A percentile compares a stretch with the other conserved stretches of the same genome.
These are phyloP conservation scores for Pinna nobilis DNA, from an alignment of 1,140 invertebrate genomes.

Conservation along the genomic window DNA sequence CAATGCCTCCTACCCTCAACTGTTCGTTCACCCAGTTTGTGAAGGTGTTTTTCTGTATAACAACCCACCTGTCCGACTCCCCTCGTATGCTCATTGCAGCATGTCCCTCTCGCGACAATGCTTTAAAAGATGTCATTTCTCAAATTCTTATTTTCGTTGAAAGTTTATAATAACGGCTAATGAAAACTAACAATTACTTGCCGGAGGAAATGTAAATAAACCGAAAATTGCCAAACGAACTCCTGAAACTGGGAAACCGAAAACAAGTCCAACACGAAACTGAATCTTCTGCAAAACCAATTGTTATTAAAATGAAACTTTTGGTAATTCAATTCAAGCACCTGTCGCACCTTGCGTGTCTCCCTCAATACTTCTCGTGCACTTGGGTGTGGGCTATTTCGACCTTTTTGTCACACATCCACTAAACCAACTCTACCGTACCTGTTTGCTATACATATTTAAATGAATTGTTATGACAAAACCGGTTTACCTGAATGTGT, in stretches of 20 bases:
- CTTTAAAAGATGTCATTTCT: constrained; percentile 31
- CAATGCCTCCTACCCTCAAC: constrained; percentile 74
- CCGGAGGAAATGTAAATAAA: too few relatives aligned
- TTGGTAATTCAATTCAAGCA: neutral
- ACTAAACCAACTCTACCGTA: neutral
- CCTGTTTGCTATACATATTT: constrained; percentile 14
- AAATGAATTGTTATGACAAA: constrained; percentile 17
- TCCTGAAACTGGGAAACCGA: neutral
- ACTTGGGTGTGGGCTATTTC: constrained; percentile 15
- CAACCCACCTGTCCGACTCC: constrained; percentile 78
- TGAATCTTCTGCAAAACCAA: neutral
- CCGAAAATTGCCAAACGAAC: constrained; percentile 2
- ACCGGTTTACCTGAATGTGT: constrained; percentile 30
- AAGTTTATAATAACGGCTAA: neutral
- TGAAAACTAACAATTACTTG: neutral
- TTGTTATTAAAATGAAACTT: neutral
- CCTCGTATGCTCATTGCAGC: constrained; percentile 59
- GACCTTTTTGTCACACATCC: constrained; percentile 13
- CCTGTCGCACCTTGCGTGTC: neutral
- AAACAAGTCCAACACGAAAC: neutral
- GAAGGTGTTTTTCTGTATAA: constrained; percentile 98
- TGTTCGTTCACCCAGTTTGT: constrained; percentile 99
- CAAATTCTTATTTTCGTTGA: neutral
- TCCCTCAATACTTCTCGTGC: neutral
- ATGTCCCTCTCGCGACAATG: constrained; percentile 42